These are phyloP conservation scores for Tetrao urogallus DNA, from an alignment of 2,113 vertebrate species.

Conservation along the genomic window DNA sequence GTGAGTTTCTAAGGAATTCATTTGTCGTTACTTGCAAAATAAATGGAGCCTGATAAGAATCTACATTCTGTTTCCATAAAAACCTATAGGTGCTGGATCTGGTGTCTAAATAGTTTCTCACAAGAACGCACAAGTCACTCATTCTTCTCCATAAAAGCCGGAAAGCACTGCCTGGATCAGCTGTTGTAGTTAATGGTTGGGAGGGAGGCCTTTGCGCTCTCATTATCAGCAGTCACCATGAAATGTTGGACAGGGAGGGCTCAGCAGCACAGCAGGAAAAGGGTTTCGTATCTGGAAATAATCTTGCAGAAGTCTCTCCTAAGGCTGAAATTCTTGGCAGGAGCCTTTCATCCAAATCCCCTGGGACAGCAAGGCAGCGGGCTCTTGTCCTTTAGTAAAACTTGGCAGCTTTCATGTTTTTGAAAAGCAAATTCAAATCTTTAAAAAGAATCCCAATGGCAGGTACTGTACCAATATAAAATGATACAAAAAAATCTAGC, in stretches of 20 bases:
- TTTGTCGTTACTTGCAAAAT: constrained; percentile 60
- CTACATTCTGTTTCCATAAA: constrained; percentile 60
- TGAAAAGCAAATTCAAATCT: neutral
- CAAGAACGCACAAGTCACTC: constrained; percentile 47
- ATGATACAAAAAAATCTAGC: neutral
- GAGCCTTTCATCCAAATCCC: neutral
- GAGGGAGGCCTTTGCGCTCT: constrained; percentile 31
- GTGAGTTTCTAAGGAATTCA: constrained; percentile 54
- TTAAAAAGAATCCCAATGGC: neutral
- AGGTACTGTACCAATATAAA: neutral
- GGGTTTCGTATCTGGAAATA: constrained; percentile 60
- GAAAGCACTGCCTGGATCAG: constrained; percentile 64
- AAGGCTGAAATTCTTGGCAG: constrained; percentile 58
- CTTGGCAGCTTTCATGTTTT: neutral
- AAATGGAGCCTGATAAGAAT: constrained; percentile 60
- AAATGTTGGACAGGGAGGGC: constrained; percentile 45
- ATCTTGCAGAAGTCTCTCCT: constrained; percentile 43
- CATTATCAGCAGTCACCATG: constrained; percentile 58
- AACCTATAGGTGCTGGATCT: constrained; percentile 43
- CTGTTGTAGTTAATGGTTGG: constrained; percentile 20
- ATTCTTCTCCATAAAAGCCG: constrained; percentile 70
- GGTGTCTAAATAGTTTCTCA: constrained; percentile 66
- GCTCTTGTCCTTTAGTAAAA: neutral
- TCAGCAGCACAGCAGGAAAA: constrained; percentile 61
- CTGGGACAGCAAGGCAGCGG: neutral